Percentiles rank a stretch among this genome's conserved stretches.
phyloP scores from a whole-genome alignment of 2,888 invertebrate genomes.

The Therioaphis trifolii region DNA sequence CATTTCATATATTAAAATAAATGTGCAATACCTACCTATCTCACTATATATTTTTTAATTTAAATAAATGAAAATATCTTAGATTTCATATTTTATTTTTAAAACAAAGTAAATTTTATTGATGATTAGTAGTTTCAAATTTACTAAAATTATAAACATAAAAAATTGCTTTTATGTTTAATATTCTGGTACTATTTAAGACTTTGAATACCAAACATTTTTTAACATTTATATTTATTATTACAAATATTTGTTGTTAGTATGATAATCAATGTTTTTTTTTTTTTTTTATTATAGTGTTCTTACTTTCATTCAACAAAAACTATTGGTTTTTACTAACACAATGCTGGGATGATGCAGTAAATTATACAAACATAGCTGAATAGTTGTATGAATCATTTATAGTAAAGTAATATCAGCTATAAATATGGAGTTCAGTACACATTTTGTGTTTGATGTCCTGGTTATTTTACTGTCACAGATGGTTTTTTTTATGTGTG shows the following conservation, averaged over 20 bases:
- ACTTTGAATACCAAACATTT: not conserved
- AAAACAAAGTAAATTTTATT: not conserved
- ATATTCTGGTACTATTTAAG: not conserved
- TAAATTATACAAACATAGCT: not conserved
- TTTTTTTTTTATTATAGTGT: constrained; percentile 29
- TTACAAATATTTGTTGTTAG: not conserved
- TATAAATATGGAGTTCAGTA: constrained; percentile 48
- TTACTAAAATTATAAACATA: not conserved
- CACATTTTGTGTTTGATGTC: constrained; percentile 46
- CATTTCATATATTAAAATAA: too few species aligned
- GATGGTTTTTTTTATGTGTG: constrained; percentile 94
- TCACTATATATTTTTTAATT: too few species aligned
- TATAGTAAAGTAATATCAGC: not conserved
- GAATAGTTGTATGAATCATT: constrained; percentile 24
- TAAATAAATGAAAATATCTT: too few species aligned
- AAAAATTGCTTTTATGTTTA: not conserved
- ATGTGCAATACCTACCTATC: too few species aligned
- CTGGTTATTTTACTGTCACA: constrained; percentile 70
- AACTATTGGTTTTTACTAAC: not conserved
- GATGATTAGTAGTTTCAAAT: too few species aligned
- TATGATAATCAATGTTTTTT: not conserved
- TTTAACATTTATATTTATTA: not conserved
- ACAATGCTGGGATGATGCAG: not conserved
- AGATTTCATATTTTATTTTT: too few species aligned
- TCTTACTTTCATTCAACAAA: not conserved